These are phyloP conservation scores for Laodelphax striatellus DNA, from an alignment of 1,140 invertebrate genomes.

Conservation along the genomic window DNA sequence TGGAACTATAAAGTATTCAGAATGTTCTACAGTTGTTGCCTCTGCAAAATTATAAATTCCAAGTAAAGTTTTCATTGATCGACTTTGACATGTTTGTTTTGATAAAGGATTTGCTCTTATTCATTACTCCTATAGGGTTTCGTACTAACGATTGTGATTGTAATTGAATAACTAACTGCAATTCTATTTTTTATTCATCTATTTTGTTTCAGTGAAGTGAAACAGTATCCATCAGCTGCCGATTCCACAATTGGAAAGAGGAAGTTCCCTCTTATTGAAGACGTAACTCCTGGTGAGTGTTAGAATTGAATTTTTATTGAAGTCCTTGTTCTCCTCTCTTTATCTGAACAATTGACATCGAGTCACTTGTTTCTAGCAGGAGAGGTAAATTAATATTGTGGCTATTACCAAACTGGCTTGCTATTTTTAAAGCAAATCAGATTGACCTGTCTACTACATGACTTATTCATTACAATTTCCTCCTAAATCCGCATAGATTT, in stretches of 20 bases:
- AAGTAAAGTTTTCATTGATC: neutral
- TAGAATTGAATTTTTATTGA: neutral
- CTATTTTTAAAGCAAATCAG: neutral
- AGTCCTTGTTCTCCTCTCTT: neutral
- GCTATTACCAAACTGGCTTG: neutral
- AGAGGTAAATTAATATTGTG: neutral
- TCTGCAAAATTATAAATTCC: neutral
- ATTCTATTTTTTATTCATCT: too few species aligned
- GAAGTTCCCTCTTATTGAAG: constrained; percentile 35
- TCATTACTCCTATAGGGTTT: too few species aligned
- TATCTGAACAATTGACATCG: neutral
- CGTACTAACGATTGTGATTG: too few species aligned
- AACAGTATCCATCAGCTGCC: constrained; percentile 45
- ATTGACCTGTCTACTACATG: neutral
- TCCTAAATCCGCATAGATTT: too few species aligned
- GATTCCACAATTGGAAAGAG: constrained; percentile 41
- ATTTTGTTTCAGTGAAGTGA: constrained; percentile 45
- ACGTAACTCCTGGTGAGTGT: constrained; percentile 10
- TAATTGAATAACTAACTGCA: too few species aligned
- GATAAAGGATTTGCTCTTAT: neutral
- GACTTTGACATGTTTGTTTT: neutral
- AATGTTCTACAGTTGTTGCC: too few species aligned
- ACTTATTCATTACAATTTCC: too few species aligned
- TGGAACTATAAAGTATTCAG: too few species aligned
- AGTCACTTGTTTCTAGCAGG: neutral